Base-by-base conservation (phyloP, 2,113 vertebrate species). In the Saccopteryx bilineata region DNA sequence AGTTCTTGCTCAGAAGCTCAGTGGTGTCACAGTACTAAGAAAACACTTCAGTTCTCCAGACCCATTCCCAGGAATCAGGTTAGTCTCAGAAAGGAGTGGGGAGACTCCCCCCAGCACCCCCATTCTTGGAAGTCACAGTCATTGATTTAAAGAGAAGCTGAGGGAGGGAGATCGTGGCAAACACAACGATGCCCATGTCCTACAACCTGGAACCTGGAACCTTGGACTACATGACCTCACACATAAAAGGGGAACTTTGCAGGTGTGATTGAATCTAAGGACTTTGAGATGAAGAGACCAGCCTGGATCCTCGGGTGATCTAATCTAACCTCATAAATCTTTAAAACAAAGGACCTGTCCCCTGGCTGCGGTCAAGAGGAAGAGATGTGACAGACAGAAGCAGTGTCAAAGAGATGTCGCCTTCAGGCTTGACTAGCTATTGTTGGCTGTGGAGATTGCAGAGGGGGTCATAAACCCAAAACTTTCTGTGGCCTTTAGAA, bases 1-100 rank as follows among this genome's bases (percentile, higher is more conserved):
- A 50, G 56, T 74, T 89, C 9, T 12, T 24, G 28, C 69, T 52
- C 94, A 90, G 92, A 94, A 93, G 50, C 81, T 96, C 58, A 97
- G 60, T 56, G 0, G 5, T 80, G 46, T 14, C 9, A 60, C 6
- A 1, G 60, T 72, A 87, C 33, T 66, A 92, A 93, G 72, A 92
- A 85, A 91, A 96, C 5, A 90, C n/a, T 74, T 89, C 96, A 69
- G 14, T 21, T 76, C 60, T 39, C 90, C 66, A 82, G 93, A 46
- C 33, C 24, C 17, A n/a, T 91, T 95, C 76, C 75, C 52, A 81
- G 26, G 33, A 94, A 87, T 69, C 50, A 83, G 6, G 65, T 81
- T 75, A 76, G 39, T 52, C 68, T 88, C 58, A 58, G 85, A 11
- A 69, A 65, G 68, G 61, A 83, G 48, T 65, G 72, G 26, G 39